Evolutionary conservation across 2,797 vertebrate species (phyloP).

Genomic region (Serranus cabrilla): DNA sequence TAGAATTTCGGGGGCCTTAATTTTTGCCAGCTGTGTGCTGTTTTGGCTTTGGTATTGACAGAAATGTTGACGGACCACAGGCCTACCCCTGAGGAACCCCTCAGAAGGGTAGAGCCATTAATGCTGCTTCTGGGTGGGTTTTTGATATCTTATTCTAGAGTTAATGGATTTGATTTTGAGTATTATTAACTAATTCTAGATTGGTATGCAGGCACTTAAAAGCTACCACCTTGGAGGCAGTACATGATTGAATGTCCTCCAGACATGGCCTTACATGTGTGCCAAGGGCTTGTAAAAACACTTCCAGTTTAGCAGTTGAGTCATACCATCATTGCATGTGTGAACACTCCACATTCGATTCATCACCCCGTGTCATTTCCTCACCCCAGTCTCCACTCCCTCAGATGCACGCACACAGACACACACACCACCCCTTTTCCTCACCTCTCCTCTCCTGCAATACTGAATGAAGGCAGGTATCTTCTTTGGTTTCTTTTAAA

Average conservation of each 20-base stretch:
- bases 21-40: conserved; percentile 92
- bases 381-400: conserved; percentile 28
- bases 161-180: conserved; percentile 65
- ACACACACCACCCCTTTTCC: neutral
- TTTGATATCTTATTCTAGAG: conserved; percentile 56
- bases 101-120: conserved; percentile 63
- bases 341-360: conserved; percentile 49
- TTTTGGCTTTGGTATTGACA: conserved; percentile 78
- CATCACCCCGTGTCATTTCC: conserved; percentile 43
- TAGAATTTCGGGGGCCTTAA: conserved; percentile 90
- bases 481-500: conserved; percentile 1
- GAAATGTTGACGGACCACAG: conserved; percentile 81
- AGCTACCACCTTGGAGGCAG: conserved; percentile 49
- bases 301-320: conserved; percentile 65
- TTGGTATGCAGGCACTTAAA: conserved; percentile 49
- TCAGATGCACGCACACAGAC: conserved; percentile 5
- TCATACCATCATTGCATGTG: conserved; percentile 53
- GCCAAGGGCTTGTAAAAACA: conserved; percentile 65
- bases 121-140: conserved; percentile 75
- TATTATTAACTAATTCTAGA: conserved; percentile 57
- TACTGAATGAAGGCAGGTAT: conserved; percentile 36
- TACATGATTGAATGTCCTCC: conserved; percentile 46
- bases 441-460: conserved; percentile 23
- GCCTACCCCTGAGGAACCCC: conserved; percentile 73
- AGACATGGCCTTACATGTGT: conserved; percentile 47